Conservation (phyloP, 2,113 vertebrate species). For the Pipra filicauda region DNA sequence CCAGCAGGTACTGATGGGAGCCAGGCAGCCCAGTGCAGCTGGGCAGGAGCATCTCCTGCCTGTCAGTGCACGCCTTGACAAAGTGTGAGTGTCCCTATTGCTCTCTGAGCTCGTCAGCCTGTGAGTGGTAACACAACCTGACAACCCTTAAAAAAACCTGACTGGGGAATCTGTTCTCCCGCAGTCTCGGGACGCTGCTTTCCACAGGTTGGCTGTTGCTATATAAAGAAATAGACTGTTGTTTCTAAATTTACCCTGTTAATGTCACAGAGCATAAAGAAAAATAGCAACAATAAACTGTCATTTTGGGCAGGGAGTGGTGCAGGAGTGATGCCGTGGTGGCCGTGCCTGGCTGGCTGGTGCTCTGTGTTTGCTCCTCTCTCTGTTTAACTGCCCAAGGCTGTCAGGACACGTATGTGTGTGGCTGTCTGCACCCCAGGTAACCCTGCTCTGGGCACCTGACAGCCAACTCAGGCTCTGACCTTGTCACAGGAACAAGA, state of each 20-base stretch:
- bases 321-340: neutral
- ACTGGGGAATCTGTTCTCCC: neutral
- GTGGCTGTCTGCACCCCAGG: neutral
- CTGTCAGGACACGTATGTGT: neutral
- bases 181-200: neutral
- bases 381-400: neutral
- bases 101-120: neutral
- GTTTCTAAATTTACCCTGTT: neutral
- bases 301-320: neutral
- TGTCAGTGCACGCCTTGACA: fast-evolving
- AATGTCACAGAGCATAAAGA: neutral
- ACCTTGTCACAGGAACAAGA: fast-evolving
- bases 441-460: fast-evolving
- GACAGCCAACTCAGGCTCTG: fast-evolving
- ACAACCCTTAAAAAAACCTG: neutral
- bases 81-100: fast-evolving
- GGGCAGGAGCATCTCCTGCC: neutral
- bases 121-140: fast-evolving
- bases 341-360: fast-evolving
- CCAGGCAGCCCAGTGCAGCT: too few species aligned
- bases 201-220: neutral
- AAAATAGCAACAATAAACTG: neutral
- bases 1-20: fast-evolving
- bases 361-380: neutral
- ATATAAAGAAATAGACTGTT: neutral